Evolutionary conservation across 2,797 vertebrate species (phyloP), one percentile per base, ranked within the genome.

Genomic region (Alcedo quadribrachys): DNA sequence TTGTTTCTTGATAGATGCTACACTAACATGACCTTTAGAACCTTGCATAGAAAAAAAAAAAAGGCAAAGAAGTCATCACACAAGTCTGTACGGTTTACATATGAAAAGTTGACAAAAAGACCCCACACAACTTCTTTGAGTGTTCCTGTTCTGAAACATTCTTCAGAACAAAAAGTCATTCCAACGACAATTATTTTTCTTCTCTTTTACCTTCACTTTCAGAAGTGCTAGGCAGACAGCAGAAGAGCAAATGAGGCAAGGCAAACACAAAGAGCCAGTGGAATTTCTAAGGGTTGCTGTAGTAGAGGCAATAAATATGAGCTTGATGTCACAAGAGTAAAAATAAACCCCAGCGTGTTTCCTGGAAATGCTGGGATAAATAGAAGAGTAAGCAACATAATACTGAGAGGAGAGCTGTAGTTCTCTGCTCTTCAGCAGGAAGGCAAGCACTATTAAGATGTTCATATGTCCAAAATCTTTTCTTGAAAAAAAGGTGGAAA

Each of bases 71-170:
- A 82, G 37, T 51, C 4, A 2, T 61, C 21, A 24, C 22, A 28
- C 61, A 91, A 32, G 18, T 15, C 16, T 63, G 32, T 28, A 62
- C 9, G 67, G 14, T 27, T 81, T 55, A 81, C 7, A 33, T 15
- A 75, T 1, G 3, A 82, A 81, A 68, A 85, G 7, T 1, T 85
- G 30, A 33, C 24, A 76, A 53, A 73, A 40, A 60, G 9, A 8
- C 0, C 5, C 0, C 5, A 6, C 35, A n/a, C 4, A 54, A n/a
- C 30, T 32, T 20, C 4, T 55, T n/a, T 55, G 14, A 61, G 27
- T 30, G 5, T 42, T 67, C 24, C 46, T 61, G 6, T 55, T 67
- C 17, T 37, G 18, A 67, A 84, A 73, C 8, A 53, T 45, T 35
- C 12, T 77, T 89, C 51, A 87, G 28, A 82, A 57, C 4, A 43